Evolutionary conservation across 2,113 vertebrate species (phyloP), one percentile per base, ranked within the genome.

Genomic region (Plotosus lineatus): DNA sequence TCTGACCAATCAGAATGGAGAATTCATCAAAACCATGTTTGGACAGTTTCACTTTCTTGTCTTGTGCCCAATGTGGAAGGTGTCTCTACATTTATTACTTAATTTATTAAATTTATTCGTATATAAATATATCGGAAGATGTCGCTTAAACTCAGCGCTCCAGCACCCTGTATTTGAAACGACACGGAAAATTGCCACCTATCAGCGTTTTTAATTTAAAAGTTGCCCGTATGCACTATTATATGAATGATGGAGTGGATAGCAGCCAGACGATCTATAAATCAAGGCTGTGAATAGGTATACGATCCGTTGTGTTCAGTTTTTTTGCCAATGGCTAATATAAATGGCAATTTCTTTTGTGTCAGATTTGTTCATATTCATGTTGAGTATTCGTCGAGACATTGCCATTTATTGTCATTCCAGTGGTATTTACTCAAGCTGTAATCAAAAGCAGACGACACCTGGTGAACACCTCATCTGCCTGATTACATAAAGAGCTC

Each of bases 391-490:
- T 77, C 73, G 21, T 63, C 44, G 26, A 55, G 80, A 68, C 73
- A 8, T 68, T 48, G 60, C 73, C 50, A 69, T 68, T 80, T 76
- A 81, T 76, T 77, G 73, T 73, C 80, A 74, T 77, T 66, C 80
- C 51, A 69, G 73, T 69, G 60, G 73, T 77, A 76, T 82, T 82
- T 66, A 48, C 44, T 33, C 31, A 48, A 51, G 33, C 72, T 63
- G 80, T 69, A 82, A 82, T 77, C 80, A 82, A 48, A 82, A 68
- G 38, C 74, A 53, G 31, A 74, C 61, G 40, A 65, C 50, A 66
- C 80, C 80, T 74, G 80, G 80, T 69, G 73, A 48, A 82, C 80
- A 56, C 61, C 80, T 82, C 80, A 68, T 82, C 74, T 53, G 80
- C 80, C 69, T 77, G 80, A 76, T 82, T 82, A 76, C 61, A 66